Base-by-base conservation (phyloP, 2,113 vertebrate species). In the Vombatus ursinus region DNA sequence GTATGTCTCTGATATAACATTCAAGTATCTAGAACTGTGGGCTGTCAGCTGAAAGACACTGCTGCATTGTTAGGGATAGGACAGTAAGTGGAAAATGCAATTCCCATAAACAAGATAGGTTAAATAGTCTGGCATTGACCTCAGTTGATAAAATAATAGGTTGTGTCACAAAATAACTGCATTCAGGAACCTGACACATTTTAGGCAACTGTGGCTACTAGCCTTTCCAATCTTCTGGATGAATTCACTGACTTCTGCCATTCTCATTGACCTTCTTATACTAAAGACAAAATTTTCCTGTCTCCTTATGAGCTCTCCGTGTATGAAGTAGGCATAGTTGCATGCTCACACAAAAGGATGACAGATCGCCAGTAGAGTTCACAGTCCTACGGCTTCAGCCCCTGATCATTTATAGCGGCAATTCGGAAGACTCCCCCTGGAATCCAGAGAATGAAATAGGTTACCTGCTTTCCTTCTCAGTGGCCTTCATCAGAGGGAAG, bases 11-110 rank as follows among this genome's bases (percentile, higher is more conserved):
- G 48, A 92, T 95, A 94, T 61, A 92, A 92, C n/a, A 96, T 51
- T 0, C 47, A 97, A 97, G 94, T 96, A 96, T 98, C 95, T 93
- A 97, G 90, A 95, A 98, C 94, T 96, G 96, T 93, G 68, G 93
- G 51, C 93, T 95, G 23, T 95, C 96, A 89, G 50, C 4, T 8
- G 96, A 48, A 96, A 97, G 94, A 91, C 0, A 0, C 61, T 92
- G 77, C 84, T 95, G 95, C 23, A 11, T 97, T 97, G 93, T 97
- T 97, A 95, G 77, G 97, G 94, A 96, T 97, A 97, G 94, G 90
- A 95, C 95, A 37, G 90, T 44, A 90, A 10, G 0, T 2, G 25
- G 52, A 94, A 68, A 9, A 16, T 22, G 50, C 0, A 51, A 0
- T 9, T 53, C 53, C 4, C 0, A 4, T 48, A 37, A 50, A 0